Conservation (phyloP, 2,888 invertebrate species). For the Laothoe populi region DNA sequence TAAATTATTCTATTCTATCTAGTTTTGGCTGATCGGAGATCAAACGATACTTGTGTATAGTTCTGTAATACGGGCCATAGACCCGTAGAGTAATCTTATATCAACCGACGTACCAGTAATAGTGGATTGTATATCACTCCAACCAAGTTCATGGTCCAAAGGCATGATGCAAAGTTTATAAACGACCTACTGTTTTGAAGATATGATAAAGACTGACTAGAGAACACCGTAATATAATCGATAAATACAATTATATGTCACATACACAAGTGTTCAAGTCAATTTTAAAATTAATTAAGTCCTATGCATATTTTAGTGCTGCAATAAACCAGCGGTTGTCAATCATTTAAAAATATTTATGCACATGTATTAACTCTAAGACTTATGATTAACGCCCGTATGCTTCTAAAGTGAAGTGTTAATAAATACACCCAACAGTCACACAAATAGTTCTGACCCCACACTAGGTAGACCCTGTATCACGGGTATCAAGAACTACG, state of each 20-base stretch:
- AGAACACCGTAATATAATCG: neutral
- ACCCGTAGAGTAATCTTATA: no score
- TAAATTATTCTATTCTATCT: no score
- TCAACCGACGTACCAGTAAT: neutral
- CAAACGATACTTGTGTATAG: no score
- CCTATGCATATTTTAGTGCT: constrained; percentile 6
- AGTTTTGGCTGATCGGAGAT: no score
- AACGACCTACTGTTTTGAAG: neutral
- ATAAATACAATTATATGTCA: neutral
- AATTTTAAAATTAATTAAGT: constrained; percentile 3
- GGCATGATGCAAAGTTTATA: neutral
- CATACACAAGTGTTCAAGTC: neutral
- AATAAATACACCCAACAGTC: no score
- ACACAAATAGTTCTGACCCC: no score
- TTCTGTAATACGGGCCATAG: no score
- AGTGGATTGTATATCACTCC: constrained; percentile 5
- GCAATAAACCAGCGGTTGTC: neutral
- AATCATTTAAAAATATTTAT: neutral
- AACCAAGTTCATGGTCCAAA: constrained; percentile 16
- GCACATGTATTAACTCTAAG: no score
- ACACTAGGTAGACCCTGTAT: no score
- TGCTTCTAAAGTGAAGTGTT: no score
- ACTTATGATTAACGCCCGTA: no score
- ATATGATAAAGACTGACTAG: constrained; percentile 1
- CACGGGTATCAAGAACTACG: no score